Conservation (phyloP, 2,888 invertebrate genomes). For the Plagodis pulveraria region DNA sequence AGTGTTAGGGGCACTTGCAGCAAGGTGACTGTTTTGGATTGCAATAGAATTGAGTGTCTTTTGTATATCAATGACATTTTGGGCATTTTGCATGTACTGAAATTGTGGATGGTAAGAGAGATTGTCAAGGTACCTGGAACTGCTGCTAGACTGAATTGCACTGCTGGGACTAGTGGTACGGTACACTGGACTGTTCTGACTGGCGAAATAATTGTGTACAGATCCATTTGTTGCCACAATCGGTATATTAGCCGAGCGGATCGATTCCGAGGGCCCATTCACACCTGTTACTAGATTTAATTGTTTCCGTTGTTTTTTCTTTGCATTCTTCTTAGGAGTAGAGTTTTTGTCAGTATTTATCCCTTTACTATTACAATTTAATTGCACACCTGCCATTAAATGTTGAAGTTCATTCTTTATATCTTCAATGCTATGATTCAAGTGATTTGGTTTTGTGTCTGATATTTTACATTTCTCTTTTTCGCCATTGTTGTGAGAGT, state of each 20-base stretch:
- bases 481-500: constrained; percentile 44
- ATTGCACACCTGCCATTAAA: constrained; percentile 20
- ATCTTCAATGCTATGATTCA: constrained; percentile 1
- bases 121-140: constrained; percentile 70
- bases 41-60: constrained; percentile 20
- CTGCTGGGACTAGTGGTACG: constrained; percentile 40
- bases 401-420: neutral
- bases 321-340: constrained; percentile 59
- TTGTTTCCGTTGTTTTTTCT: constrained; percentile 63
- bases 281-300: constrained; percentile 47
- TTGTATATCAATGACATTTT: constrained; percentile 42
- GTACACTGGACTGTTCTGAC: neutral
- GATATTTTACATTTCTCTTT: constrained; percentile 32
- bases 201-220: constrained; percentile 62
- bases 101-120: constrained; percentile 69
- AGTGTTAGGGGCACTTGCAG: constrained; percentile 54
- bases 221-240: constrained; percentile 41
- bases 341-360: constrained; percentile 39
- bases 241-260: constrained; percentile 29
- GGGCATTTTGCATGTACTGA: constrained; percentile 52
- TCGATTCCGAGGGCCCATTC: constrained; percentile 38
- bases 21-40: constrained; percentile 42
- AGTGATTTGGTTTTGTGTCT: constrained; percentile 11
- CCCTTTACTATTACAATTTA: constrained; percentile 46
- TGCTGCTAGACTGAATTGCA: constrained; percentile 56